phyloP scores from a whole-genome alignment of 2,113 vertebrate species.

The Aptenodytes patagonicus region DNA sequence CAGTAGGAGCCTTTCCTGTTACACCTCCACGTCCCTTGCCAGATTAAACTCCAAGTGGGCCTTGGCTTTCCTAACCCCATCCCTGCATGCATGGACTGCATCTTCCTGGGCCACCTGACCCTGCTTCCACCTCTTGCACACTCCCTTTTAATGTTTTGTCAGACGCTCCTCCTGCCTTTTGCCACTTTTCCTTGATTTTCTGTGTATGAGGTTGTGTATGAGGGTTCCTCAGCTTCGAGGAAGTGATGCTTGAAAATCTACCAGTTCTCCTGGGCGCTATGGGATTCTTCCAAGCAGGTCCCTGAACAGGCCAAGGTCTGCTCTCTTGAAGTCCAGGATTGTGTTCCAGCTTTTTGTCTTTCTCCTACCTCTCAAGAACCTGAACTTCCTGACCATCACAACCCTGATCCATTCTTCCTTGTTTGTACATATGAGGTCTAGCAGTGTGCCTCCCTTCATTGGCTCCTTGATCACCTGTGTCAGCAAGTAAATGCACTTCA shows the following conservation, averaged over 20 bases:
- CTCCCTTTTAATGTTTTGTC: not conserved
- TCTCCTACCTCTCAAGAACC: not conserved
- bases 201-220: not conserved
- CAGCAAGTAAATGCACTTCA: not conserved
- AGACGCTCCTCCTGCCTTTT: not conserved
- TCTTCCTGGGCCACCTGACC: not conserved
- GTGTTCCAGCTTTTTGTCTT: not conserved
- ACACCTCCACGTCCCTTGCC: not conserved
- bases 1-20: not conserved
- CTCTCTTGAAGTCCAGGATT: not conserved
- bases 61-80: not conserved
- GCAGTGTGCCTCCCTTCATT: not conserved
- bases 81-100: not conserved
- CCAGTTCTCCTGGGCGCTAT: not conserved
- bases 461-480: not conserved
- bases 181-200: not conserved
- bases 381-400: not conserved
- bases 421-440: not conserved
- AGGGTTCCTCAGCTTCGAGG: not conserved
- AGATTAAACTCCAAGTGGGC: not conserved
- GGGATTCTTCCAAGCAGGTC: not conserved
- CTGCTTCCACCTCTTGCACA: not conserved
- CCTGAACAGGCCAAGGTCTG: not conserved
- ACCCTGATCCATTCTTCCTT: not conserved
- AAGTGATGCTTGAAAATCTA: not conserved